These are phyloP conservation scores for Heliothis virescens DNA, from an alignment of 1,140 invertebrate species.

Conservation along the genomic window DNA sequence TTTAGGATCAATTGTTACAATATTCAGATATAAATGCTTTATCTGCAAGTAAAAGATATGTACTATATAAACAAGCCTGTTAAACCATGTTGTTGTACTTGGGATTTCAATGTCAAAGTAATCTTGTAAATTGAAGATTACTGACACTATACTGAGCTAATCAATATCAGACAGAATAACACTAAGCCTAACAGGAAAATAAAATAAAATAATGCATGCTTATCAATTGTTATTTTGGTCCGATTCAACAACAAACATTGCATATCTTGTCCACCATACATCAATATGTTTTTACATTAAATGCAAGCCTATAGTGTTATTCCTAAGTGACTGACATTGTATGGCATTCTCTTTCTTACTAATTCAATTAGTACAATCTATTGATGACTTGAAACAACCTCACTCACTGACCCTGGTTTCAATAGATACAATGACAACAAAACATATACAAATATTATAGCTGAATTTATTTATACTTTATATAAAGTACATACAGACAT, in stretches of 20 bases:
- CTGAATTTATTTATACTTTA: too few relatives aligned
- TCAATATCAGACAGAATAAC: too few relatives aligned
- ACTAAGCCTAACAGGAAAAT: too few relatives aligned
- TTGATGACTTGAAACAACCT: too few relatives aligned
- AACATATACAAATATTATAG: too few relatives aligned
- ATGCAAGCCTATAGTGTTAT: too few relatives aligned
- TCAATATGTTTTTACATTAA: neutral
- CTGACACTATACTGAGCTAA: neutral
- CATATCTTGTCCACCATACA: neutral
- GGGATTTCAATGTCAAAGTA: slow-evolving; percentile 12
- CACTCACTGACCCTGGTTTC: too few relatives aligned
- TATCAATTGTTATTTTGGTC: neutral
- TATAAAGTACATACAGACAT: too few relatives aligned
- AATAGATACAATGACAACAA: too few relatives aligned
- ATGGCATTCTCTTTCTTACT: too few relatives aligned
- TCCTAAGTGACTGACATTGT: too few relatives aligned
- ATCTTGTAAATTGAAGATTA: slow-evolving; percentile 12
- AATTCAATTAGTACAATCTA: too few relatives aligned
- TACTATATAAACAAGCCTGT: slow-evolving; percentile 7
- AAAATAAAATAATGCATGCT: neutral
- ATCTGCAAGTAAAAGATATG: slow-evolving; percentile 8
- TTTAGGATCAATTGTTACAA: neutral
- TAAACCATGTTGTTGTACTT: slow-evolving; percentile 11
- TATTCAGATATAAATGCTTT: neutral
- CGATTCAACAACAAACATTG: neutral